A percentile compares a stretch with the other conserved stretches of the same genome.
phyloP scores from a whole-genome alignment of 2,797 vertebrate species.

The Sciaenops ocellatus region DNA sequence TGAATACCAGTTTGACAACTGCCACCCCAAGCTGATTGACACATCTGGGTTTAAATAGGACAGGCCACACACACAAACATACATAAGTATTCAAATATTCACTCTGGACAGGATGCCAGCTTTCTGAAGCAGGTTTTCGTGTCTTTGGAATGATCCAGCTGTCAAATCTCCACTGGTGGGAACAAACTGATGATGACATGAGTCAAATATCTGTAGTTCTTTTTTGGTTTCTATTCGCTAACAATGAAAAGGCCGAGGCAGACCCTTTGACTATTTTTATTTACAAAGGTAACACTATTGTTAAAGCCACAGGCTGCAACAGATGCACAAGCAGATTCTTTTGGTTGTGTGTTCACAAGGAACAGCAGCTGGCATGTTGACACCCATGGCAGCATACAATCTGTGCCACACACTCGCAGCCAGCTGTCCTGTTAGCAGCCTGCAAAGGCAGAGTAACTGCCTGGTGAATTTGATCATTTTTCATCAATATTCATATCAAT shows the following conservation, averaged over 20 bases:
- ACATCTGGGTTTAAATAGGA: constrained; percentile 71
- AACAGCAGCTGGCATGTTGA: constrained; percentile 46
- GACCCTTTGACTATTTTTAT: constrained; percentile 28
- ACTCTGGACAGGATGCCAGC: constrained; percentile 57
- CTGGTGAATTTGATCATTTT: background rate
- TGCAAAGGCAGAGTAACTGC: constrained; percentile 5
- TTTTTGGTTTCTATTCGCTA: constrained; percentile 27
- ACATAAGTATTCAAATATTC: constrained; percentile 59
- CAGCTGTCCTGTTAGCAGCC: constrained; percentile 48
- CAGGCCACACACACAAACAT: constrained; percentile 63
- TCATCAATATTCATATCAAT: background rate
- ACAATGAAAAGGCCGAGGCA: constrained; percentile 34
- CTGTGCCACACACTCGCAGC: constrained; percentile 35
- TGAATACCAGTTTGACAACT: constrained; percentile 70
- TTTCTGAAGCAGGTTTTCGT: constrained; percentile 47
- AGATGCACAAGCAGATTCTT: constrained; percentile 45
- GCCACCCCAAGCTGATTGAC: constrained; percentile 79
- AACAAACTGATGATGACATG: constrained; percentile 58
- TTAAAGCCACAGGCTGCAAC: constrained; percentile 45
- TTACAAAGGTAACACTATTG: constrained; percentile 13
- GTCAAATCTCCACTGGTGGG: constrained; percentile 58
- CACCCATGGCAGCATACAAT: constrained; percentile 24
- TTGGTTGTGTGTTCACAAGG: constrained; percentile 27
- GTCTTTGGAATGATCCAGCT: constrained; percentile 69
- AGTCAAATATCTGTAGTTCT: constrained; percentile 39